These are phyloP conservation scores for Ceriagrion tenellum DNA, from an alignment of 2,888 invertebrate genomes.

Conservation along the genomic window DNA sequence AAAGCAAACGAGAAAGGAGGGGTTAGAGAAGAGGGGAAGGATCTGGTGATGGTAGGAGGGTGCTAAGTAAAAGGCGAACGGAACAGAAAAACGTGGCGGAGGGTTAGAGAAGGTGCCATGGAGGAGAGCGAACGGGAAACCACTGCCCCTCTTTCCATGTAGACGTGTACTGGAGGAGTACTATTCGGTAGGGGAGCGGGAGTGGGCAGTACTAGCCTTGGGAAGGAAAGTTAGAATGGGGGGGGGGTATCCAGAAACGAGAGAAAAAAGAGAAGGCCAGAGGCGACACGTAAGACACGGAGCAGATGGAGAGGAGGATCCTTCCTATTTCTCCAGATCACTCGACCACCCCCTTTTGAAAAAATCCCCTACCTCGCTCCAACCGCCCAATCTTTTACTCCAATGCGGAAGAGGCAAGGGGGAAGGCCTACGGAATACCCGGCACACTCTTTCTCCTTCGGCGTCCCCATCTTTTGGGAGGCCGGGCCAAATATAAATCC, in stretches of 20 bases:
- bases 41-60: neutral
- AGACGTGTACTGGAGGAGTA: too few species aligned
- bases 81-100: neutral
- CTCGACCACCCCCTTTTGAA: slow-evolving; percentile 37
- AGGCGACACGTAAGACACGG: slow-evolving; percentile 69
- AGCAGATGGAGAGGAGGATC: slow-evolving; percentile 64
- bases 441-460: slow-evolving; percentile 14
- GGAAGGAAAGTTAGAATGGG: slow-evolving; percentile 25
- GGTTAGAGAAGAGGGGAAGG: neutral
- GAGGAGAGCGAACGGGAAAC: neutral
- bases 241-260: neutral
- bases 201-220: neutral
- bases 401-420: slow-evolving; percentile 57
- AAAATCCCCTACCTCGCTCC: neutral
- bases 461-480: slow-evolving; percentile 36
- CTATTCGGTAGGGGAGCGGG: neutral
- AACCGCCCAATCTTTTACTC: slow-evolving; percentile 53
- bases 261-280: slow-evolving; percentile 56
- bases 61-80: neutral
- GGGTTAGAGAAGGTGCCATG: neutral
- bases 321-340: neutral
- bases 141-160: neutral
- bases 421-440: slow-evolving; percentile 34
- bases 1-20: too few species aligned
- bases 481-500: slow-evolving; percentile 62